Percentiles rank a stretch among this genome's conserved stretches.
phyloP scores from a whole-genome alignment of 2,888 invertebrate species.

The Myathropa florea region DNA sequence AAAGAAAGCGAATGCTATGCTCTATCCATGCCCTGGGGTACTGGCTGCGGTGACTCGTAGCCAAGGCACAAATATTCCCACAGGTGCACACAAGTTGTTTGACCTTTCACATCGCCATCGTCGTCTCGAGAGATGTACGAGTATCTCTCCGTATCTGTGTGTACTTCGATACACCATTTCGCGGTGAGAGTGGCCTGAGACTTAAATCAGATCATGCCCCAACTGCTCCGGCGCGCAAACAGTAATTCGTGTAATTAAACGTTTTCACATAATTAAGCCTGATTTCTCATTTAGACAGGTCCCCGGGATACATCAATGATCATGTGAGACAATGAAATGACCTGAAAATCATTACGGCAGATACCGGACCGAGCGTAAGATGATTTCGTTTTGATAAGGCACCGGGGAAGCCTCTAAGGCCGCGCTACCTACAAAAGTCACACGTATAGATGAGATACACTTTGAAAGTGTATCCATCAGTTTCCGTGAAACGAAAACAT shows the following conservation, averaged over 20 bases:
- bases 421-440: not conserved
- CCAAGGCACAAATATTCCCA: constrained; percentile 59
- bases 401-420: constrained; percentile 18
- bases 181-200: constrained; percentile 59
- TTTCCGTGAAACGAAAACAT: constrained; percentile 60
- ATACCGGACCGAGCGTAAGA: constrained; percentile 48
- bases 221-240: constrained; percentile 19
- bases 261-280: constrained; percentile 69
- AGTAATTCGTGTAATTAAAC: constrained; percentile 70
- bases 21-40: not conserved
- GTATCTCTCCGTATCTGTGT: constrained; percentile 15
- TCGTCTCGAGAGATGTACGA: constrained; percentile 51
- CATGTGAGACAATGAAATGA: constrained; percentile 64
- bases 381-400: constrained; percentile 65
- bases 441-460: not conserved
- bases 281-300: constrained; percentile 63
- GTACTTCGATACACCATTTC: constrained; percentile 50
- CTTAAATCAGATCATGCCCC: constrained; percentile 65
- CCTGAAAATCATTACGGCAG: constrained; percentile 65
- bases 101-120: constrained; percentile 62
- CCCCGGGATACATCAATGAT: constrained; percentile 57
- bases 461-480: constrained; percentile 32
- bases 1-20: constrained; percentile 51
- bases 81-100: constrained; percentile 66
- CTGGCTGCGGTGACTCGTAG: not conserved